Conservation (phyloP, 1,140 invertebrate species). For the Brachionus asplanchnoidis region DNA sequence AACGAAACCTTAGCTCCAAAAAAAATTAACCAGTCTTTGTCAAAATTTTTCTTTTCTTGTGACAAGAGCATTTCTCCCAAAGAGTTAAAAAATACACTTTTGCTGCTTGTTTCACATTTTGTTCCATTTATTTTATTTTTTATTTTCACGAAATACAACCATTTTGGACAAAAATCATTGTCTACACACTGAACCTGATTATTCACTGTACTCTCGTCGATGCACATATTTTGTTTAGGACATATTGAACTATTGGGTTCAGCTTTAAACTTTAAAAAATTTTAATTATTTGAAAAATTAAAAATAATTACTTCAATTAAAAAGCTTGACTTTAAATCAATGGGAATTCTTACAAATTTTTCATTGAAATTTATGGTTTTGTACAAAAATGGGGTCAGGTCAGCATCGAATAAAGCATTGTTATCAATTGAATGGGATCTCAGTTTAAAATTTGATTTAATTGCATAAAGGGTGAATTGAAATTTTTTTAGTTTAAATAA, state of each 20-base stretch:
- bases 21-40: not conserved
- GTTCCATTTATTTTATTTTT: not conserved
- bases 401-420: not conserved
- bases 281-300: not conserved
- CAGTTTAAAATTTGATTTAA: not conserved
- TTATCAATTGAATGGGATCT: not conserved
- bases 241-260: not conserved
- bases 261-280: not conserved
- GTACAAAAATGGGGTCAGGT: not conserved
- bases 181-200: not conserved
- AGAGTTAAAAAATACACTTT: not conserved
- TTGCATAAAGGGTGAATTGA: not conserved
- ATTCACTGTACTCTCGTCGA: not conserved
- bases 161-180: not conserved
- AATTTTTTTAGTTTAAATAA: not conserved
- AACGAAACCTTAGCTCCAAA: not conserved
- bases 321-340: not conserved
- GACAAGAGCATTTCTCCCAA: not conserved
- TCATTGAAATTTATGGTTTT: not conserved
- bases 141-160: not conserved
- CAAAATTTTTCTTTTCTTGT: not conserved
- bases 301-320: conserved; percentile 12
- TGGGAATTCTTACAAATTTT: not conserved
- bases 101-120: not conserved
- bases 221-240: conserved; percentile 3